Evolutionary conservation across 2,888 invertebrate species (phyloP), one percentile per base, ranked within the genome.

Genomic region (Hirtodrosophila histrioides): DNA sequence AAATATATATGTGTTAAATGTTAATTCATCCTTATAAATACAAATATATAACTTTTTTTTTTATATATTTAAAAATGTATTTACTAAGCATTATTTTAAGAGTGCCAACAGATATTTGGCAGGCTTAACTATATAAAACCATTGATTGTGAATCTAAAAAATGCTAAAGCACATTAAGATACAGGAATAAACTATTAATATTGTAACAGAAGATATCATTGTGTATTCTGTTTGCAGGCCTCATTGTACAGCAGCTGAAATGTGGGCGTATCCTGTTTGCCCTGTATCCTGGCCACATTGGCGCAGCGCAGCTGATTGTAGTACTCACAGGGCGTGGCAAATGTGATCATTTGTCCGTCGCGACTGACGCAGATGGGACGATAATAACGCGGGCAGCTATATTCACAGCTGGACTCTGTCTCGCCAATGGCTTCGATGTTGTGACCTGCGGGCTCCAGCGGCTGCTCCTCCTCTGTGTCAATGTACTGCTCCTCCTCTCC

Each of bases 381-480:
- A 62, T 85, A 85, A n/a, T 76, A 86, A 0, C 85, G 83, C 1
- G 86, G 88, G n/a, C 85, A 85, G 27, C 84, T 78, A 3, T 69
- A 66, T 35, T 78, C 86, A 36, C 84, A 87, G 48, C 54, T 72
- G 9, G 27, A 4, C 37, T 55, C 71, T 4, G 64, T 17, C 37
- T 78, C 76, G 3, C 67, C 73, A 23, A 56, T 43, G 4, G 39
- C 75, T n/a, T 48, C 40, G 3, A 74, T 60, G 5, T 68, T 62
- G 6, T 55, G 45, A 7, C 40, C 50, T 1, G 40, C 9, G 0
- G 29, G 33, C 7, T 50, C 3, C 9, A 9, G 17, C 1, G 17
- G 17, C 17, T 1, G 17, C 17, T 17, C 27, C 6, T 27, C 27
- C 27, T 4, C 27, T 27, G 5, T 27, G 4, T 27, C 27, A 4